Conservation (phyloP, 2,797 vertebrate genomes). For the Gorsachius magnificus region DNA sequence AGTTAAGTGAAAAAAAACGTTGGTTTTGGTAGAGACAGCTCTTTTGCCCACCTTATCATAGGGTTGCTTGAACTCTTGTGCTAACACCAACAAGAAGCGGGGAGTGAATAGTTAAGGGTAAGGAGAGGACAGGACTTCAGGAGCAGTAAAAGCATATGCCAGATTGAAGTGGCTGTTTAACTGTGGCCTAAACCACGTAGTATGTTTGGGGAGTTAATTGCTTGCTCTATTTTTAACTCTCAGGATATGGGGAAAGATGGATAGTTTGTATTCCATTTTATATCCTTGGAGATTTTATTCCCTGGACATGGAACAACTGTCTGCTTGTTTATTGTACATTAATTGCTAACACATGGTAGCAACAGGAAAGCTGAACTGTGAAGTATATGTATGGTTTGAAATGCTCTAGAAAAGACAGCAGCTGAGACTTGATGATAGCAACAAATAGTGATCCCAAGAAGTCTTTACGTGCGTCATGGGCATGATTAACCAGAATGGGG, state of each 20-base stretch:
- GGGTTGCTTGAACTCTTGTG: neutral
- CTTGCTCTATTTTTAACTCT: neutral
- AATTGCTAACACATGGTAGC: slow-evolving; percentile 58
- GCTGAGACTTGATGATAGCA: neutral
- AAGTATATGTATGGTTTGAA: neutral
- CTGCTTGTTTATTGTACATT: slow-evolving; percentile 38
- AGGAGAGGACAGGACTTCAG: neutral
- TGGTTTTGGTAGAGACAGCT: neutral
- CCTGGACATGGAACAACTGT: slow-evolving; percentile 50
- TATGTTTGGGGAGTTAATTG: neutral
- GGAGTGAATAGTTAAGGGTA: neutral
- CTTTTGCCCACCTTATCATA: neutral
- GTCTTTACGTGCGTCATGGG: neutral
- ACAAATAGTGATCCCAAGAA: neutral
- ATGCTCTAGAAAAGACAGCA: neutral
- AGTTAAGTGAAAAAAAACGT: neutral
- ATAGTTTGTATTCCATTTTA: slow-evolving; percentile 25
- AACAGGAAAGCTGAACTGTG: slow-evolving; percentile 1
- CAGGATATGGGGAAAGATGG: neutral
- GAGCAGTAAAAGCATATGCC: neutral
- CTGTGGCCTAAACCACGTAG: rapidly evolving
- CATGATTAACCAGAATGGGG: neutral
- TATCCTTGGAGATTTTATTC: slow-evolving; percentile 29
- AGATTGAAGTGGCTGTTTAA: neutral
- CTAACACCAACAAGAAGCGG: neutral